Evolutionary conservation across 1,140 invertebrate genomes (phyloP).

Genomic region (Bathynomus jamesi): DNA sequence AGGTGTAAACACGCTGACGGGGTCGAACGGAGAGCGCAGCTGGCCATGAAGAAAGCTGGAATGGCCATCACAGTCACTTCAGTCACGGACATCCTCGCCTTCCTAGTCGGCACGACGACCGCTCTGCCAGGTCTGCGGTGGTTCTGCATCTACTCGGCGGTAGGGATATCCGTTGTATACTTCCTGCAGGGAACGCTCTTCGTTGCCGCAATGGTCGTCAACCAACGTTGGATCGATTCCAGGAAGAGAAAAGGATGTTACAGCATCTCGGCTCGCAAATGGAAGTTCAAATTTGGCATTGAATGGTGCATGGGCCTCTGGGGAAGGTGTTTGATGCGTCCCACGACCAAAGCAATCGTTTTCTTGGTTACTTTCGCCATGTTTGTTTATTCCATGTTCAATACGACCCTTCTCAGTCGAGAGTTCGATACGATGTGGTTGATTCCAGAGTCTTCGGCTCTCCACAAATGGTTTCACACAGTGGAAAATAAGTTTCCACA

Average conservation of each 20-base stretch:
- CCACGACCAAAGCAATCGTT: constrained; percentile 1
- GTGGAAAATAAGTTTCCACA: constrained; percentile 47
- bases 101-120: constrained; percentile 56
- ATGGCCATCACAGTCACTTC: constrained; percentile 61
- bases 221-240: constrained; percentile 42
- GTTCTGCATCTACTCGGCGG: constrained; percentile 49
- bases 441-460: constrained; percentile 48
- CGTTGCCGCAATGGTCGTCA: constrained; percentile 49
- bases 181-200: constrained; percentile 52
- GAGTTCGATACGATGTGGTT: constrained; percentile 52
- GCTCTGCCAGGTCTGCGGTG: constrained; percentile 48
- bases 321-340: not conserved
- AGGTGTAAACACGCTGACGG: constrained; percentile 15
- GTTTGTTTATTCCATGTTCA: constrained; percentile 40
- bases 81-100: constrained; percentile 58
- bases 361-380: constrained; percentile 28
- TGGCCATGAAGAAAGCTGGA: constrained; percentile 50
- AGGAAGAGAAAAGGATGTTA: not conserved
- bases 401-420: constrained; percentile 46
- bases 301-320: not conserved
- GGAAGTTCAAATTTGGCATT: not conserved
- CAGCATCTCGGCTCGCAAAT: too few relatives aligned
- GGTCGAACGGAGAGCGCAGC: constrained; percentile 44
- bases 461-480: constrained; percentile 44
- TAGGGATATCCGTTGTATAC: constrained; percentile 49